Conservation (phyloP, 1,140 invertebrate species). For the Lucilia cuprina region DNA sequence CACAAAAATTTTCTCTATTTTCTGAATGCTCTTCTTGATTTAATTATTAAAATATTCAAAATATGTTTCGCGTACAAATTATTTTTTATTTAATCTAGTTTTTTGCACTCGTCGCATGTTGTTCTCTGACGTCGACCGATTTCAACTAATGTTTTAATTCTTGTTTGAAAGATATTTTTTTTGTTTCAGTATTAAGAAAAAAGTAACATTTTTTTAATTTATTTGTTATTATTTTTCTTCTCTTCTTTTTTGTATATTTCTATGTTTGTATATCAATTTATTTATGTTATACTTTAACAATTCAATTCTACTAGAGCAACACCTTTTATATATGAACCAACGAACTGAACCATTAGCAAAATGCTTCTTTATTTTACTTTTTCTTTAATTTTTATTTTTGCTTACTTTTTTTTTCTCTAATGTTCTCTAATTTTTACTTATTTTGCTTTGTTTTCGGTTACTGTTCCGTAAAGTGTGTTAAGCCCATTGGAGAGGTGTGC, state of each 20-base stretch:
- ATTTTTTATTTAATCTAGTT: not conserved
- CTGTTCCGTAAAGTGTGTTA: not conserved
- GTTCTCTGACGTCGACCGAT: not conserved
- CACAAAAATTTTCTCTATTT: no score
- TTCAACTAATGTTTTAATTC: not conserved
- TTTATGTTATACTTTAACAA: not conserved
- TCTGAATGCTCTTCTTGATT: no score
- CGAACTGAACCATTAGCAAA: not conserved
- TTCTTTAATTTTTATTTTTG: not conserved
- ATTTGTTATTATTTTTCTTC: not conserved
- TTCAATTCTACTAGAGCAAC: not conserved
- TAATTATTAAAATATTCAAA: no score
- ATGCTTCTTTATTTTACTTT: not conserved
- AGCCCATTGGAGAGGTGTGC: not conserved
- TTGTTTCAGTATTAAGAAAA: not conserved
- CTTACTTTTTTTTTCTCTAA: not conserved
- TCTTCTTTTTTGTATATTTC: not conserved
- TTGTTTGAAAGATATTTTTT: not conserved
- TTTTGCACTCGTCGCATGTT: not conserved
- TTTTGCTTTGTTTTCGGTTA: not conserved
- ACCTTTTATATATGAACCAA: not conserved
- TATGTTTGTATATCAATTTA: not conserved
- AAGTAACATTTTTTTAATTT: not conserved
- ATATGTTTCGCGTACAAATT: no score
- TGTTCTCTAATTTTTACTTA: not conserved